A percentile compares a stretch with the other conserved stretches of the same genome.
Conservation (phyloP, 2,797 vertebrate species). For the Cichlasoma orientale region DNA sequence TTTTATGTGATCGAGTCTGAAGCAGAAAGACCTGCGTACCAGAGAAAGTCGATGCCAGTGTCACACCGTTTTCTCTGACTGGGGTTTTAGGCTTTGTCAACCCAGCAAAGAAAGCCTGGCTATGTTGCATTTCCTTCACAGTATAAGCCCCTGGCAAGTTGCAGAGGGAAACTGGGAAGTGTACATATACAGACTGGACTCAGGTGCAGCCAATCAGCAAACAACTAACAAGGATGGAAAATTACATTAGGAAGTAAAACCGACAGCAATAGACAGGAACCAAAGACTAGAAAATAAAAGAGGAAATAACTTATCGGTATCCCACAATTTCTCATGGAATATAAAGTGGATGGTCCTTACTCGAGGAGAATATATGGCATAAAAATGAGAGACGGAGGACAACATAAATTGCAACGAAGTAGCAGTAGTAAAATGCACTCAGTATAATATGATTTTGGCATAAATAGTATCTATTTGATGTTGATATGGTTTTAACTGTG, state of each 20-base stretch:
- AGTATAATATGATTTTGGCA: neutral
- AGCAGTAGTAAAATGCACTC: too few relatives aligned
- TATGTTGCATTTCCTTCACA: neutral
- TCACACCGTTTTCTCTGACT: neutral
- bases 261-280: too few relatives aligned
- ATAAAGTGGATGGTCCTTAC: too few relatives aligned
- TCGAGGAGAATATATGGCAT: too few relatives aligned
- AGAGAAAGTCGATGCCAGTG: neutral
- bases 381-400: too few relatives aligned
- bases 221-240: too few relatives aligned
- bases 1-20: neutral
- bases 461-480: neutral
- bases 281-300: too few relatives aligned
- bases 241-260: too few relatives aligned
- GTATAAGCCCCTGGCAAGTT: neutral
- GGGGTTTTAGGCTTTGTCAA: neutral
- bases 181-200: neutral
- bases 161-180: neutral
- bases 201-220: neutral
- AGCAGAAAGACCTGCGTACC: neutral
- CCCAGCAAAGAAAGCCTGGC: neutral
- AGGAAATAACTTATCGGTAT: too few relatives aligned
- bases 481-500: neutral
- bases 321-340: too few relatives aligned
- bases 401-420: too few relatives aligned